Evolutionary conservation across 2,888 invertebrate genomes (phyloP), one percentile per base, ranked within the genome.

Genomic region (Cerceris ruficornis): DNA sequence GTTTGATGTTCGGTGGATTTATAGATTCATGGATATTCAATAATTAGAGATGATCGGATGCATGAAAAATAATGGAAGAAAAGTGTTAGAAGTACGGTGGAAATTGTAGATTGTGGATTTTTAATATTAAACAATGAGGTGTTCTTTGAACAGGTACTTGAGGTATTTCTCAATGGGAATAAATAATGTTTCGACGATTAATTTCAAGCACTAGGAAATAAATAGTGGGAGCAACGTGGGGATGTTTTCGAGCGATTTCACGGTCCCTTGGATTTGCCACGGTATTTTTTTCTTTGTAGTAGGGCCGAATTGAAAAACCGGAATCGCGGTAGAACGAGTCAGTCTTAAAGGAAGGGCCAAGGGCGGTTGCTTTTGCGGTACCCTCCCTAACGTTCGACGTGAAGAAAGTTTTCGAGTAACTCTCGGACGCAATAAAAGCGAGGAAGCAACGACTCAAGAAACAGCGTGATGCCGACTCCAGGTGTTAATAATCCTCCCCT

Each of bases 401-500:
- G 58, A 72, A 61, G 41, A 68, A 55, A 17, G 66, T 77, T 74
- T 52, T n/a, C 67, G 41, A 11, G 52, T 49, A 60, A 77, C 70
- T 74, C 52, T 60, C 62, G 28, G 58, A 39, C 11, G 46, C 46
- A 54, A 78, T 62, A 39, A 50, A 71, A 64, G 72, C 68, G 49
- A 72, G 75, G 77, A 85, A 85, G 81, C 85, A 85, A 67, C 88
- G 87, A 89, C 87, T 89, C 83, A 81, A 84, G 76, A 82, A 88
- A 76, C 90, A 91, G 90, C 91, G 83, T 88, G 89, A 88, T 86
- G 88, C 84, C 88, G 80, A 83, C 67, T 85, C 92, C 92, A 92
- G 92, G 92, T 91, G 92, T 90, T 89, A 90, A 91, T 92, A 92
- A 92, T 92, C 92, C 92, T 75, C 81, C 84, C 85, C 87, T 91